Conservation (phyloP, 1,140 invertebrate species). For the Solen grandis region DNA sequence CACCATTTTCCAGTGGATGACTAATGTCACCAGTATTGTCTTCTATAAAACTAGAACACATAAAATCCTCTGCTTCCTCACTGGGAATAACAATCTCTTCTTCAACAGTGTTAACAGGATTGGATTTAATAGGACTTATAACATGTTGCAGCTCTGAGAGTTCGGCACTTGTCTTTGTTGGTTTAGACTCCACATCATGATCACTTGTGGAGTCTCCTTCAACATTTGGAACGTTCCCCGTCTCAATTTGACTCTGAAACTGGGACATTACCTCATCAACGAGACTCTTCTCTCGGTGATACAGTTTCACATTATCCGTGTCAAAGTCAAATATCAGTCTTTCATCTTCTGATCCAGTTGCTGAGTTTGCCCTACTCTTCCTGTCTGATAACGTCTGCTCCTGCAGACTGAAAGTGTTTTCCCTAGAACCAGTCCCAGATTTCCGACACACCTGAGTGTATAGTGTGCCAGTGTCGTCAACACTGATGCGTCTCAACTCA, state of each 20-base stretch:
- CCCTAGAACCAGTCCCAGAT: background rate
- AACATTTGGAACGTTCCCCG: no score
- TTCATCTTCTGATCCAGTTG: slow-evolving; percentile 7
- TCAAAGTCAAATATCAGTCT: slow-evolving; percentile 38
- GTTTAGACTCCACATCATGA: no score
- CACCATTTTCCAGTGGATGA: no score
- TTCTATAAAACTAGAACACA: slow-evolving; percentile 38
- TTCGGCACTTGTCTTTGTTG: no score
- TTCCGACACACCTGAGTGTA: slow-evolving; percentile 34
- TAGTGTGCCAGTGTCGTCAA: slow-evolving; percentile 39
- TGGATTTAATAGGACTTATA: slow-evolving; percentile 37
- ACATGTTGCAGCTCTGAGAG: no score
- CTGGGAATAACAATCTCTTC: background rate
- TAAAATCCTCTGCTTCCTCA: background rate
- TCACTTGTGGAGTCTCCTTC: no score
- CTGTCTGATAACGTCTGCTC: background rate
- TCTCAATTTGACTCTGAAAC: slow-evolving; percentile 6
- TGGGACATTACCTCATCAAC: slow-evolving; percentile 52
- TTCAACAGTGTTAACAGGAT: no score
- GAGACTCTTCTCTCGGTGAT: slow-evolving; percentile 26
- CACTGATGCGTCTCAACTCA: background rate
- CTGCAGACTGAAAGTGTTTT: background rate
- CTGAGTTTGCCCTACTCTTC: background rate
- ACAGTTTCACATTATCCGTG: background rate
- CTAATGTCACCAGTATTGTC: no score